Evolutionary conservation across 2,113 vertebrate species (phyloP).

Genomic region (Polyodon spathula): DNA sequence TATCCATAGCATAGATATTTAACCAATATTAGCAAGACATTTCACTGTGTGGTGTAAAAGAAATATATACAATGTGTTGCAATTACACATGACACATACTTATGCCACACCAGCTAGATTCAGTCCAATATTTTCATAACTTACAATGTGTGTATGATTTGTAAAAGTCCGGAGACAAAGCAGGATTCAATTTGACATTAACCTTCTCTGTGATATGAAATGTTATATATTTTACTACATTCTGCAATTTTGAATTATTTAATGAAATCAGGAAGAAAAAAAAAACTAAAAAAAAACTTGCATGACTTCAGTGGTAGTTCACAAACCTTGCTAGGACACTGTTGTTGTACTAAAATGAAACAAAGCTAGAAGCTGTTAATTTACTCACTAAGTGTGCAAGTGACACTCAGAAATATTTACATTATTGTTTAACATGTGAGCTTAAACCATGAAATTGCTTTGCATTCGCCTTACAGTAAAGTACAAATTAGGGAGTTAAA

Average conservation of each 20-base stretch:
- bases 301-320: conserved; percentile 43
- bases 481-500: conserved; percentile 83
- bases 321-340: conserved; percentile 64
- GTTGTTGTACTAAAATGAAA: conserved; percentile 51
- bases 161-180: conserved; percentile 1
- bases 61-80: conserved; percentile 31
- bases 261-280: conserved; percentile 36
- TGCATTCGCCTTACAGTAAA: conserved; percentile 69
- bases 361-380: conserved; percentile 49
- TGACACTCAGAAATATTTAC: conserved; percentile 76
- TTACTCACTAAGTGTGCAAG: conserved; percentile 49
- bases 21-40: conserved; percentile 51
- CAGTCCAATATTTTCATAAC: neutral
- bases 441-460: conserved; percentile 66
- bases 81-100: conserved; percentile 5
- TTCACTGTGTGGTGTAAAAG: conserved; percentile 44
- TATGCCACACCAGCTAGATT: neutral
- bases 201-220: neutral
- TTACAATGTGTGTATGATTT: no score
- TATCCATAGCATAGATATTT: conserved; percentile 38
- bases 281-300: no score
- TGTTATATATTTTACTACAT: conserved; percentile 31
- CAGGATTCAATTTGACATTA: neutral
- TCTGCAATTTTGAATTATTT: conserved; percentile 36
- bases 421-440: conserved; percentile 61